Evolutionary conservation across 2,888 invertebrate genomes (phyloP), one percentile per base, ranked within the genome.

Genomic region (Xanthia icteritia): DNA sequence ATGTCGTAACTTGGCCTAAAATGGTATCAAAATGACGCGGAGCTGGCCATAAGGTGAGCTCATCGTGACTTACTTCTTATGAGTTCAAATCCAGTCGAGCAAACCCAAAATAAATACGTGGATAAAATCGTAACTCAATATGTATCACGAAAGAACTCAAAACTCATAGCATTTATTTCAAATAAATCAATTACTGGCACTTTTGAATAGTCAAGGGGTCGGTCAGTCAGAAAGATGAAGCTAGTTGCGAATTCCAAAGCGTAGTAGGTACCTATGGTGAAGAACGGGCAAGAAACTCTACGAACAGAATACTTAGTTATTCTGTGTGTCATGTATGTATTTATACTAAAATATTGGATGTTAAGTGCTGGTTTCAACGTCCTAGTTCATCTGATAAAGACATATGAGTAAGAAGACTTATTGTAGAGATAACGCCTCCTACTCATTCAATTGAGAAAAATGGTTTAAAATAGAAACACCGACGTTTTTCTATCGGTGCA

Each of bases 401-500:
- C 20, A 36, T 42, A 74, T 5, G 48, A 74, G 20, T 23, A 20
- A 23, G 36, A 36, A 31, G 17, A 27, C 27, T 36, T 15, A 31
- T 71, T n/a, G 66, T 61, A 39, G 27, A 66, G 31, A 60, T 58
- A 81, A 67, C 70, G 51, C 36, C 8, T 13, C 54, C 45, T 20
- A 84, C 39, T 71, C 58, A 70, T 36, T 58, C 67, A 81, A 85
- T 82, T 81, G 67, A 81, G 85, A 60, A 74, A 60, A 67, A 64
- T 17, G 42, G 63, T 48, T 85, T 71, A 71, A 82, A 82, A 82
- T 85, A 81, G 81, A 39, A 58, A 42, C 70, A 17, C 23, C 31
- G n/a, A 45, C 66, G 85, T 56, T 68, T 81, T 79, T 80, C 39
- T 69, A 36, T 81, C 31, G 66, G 63, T 60, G 67, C 85, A 81